A percentile compares a stretch with the other conserved stretches of the same genome.
phyloP scores from a whole-genome alignment of 2,888 invertebrate species.

The Nowickia ferox region DNA sequence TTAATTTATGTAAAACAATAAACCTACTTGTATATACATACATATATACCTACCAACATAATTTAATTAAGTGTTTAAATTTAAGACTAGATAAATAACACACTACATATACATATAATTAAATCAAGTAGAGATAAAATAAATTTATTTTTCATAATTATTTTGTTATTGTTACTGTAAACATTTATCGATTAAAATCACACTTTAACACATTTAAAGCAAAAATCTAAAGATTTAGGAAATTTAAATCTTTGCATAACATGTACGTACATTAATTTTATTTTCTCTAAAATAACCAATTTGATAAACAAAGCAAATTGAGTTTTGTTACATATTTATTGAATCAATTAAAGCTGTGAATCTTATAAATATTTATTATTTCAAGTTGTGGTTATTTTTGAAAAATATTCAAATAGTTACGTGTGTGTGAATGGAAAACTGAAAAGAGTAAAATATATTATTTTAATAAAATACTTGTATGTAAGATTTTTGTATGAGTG shows the following conservation, averaged over 20 bases:
- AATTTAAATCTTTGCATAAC: not conserved
- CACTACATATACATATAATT: slow-evolving; percentile 16
- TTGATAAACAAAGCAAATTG: slow-evolving; percentile 12
- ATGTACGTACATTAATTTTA: not conserved
- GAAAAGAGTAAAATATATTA: not conserved
- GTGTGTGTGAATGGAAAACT: not conserved
- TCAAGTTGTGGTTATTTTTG: slow-evolving; percentile 13
- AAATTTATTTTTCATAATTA: slow-evolving; percentile 29
- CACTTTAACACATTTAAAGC: not conserved
- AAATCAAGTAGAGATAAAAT: slow-evolving; percentile 15
- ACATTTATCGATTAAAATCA: not conserved
- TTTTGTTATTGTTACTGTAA: not conserved
- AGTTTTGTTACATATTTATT: slow-evolving; percentile 23
- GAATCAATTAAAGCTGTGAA: slow-evolving; percentile 34
- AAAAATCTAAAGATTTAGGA: slow-evolving; percentile 2
- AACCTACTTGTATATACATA: slow-evolving; percentile 32
- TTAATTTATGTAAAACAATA: slow-evolving; percentile 28
- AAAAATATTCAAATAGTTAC: not conserved
- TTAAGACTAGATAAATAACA: slow-evolving; percentile 53
- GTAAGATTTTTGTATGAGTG: too few species aligned
- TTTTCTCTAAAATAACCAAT: not conserved
- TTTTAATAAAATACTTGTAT: not conserved
- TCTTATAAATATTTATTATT: slow-evolving; percentile 18
- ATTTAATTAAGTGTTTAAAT: slow-evolving; percentile 58
- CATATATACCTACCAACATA: not conserved